These are phyloP conservation scores for Pegoplata infirma DNA, from an alignment of 2,888 invertebrate genomes.

Conservation along the genomic window DNA sequence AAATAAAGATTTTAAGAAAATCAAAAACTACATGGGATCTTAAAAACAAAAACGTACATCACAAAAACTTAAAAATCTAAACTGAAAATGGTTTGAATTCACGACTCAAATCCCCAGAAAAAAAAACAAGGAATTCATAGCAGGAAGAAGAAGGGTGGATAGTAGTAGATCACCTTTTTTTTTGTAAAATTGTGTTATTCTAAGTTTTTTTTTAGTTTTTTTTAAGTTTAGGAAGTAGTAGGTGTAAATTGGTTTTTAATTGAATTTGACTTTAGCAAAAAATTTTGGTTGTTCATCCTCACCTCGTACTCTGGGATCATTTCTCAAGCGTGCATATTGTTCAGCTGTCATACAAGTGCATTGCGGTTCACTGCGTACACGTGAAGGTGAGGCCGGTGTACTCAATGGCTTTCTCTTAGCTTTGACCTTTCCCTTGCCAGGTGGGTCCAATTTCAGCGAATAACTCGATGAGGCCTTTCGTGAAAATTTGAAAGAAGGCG, in stretches of 20 bases:
- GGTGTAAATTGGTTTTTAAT: conserved; percentile 31
- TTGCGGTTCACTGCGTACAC: conserved; percentile 88
- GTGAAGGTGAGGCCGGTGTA: conserved; percentile 94
- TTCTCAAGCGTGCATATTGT: conserved; percentile 90
- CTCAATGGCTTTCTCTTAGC: conserved; percentile 94
- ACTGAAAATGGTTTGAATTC: not conserved
- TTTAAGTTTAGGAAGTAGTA: conserved; percentile 34
- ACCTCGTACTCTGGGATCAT: conserved; percentile 77
- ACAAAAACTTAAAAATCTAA: not conserved
- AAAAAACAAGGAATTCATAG: not conserved
- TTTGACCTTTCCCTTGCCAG: conserved; percentile 91
- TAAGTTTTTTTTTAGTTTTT: conserved; percentile 35
- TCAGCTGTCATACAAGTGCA: conserved; percentile 97
- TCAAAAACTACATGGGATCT: conserved; percentile 29
- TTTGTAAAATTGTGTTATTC: conserved; percentile 15
- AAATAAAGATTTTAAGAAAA: conserved; percentile 9
- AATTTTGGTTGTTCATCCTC: conserved; percentile 65
- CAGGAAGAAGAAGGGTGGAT: not conserved
- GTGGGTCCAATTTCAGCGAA: conserved; percentile 95
- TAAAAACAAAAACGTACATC: conserved; percentile 9
- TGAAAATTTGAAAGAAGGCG: conserved; percentile 98
- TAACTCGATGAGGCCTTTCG: conserved; percentile 98
- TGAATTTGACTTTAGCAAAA: conserved; percentile 45
- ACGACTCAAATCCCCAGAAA: not conserved
- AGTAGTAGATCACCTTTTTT: not conserved